Conservation (phyloP, 2,113 vertebrate genomes). For the Embiotoca jacksoni region DNA sequence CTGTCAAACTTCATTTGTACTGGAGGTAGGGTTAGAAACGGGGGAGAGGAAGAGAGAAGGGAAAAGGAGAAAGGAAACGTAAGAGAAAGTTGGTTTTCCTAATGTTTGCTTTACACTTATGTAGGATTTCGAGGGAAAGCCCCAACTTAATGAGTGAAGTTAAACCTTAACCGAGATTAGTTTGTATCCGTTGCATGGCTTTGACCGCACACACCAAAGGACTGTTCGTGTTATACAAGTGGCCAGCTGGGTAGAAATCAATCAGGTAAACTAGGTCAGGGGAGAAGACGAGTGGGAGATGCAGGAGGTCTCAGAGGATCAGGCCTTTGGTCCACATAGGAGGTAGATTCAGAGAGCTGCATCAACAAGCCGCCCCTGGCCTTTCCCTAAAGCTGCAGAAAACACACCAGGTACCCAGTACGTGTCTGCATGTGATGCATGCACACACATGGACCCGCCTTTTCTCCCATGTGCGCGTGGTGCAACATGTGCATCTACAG, state of each 20-base stretch:
- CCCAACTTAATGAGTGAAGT: neutral
- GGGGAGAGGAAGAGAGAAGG: neutral
- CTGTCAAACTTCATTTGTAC: constrained; percentile 43
- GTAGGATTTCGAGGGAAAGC: no score
- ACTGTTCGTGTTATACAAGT: constrained; percentile 70
- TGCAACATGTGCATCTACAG: constrained; percentile 24
- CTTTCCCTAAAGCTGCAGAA: constrained; percentile 36
- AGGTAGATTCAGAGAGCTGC: constrained; percentile 55
- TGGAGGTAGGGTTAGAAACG: constrained; percentile 21
- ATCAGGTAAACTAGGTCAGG: constrained; percentile 80
- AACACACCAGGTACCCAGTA: constrained; percentile 31
- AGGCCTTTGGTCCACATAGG: constrained; percentile 74
- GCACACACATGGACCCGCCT: constrained; percentile 40
- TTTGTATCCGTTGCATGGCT: neutral
- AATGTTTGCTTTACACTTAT: neutral
- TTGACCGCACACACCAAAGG: constrained; percentile 31
- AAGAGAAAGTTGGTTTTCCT: no score
- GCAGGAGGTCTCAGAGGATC: constrained; percentile 69
- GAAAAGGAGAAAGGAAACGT: neutral
- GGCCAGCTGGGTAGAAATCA: constrained; percentile 72
- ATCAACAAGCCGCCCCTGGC: constrained; percentile 66
- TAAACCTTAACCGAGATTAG: constrained; percentile 19
- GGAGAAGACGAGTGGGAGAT: constrained; percentile 58
- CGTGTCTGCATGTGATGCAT: constrained; percentile 45
- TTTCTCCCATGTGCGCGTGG: constrained; percentile 8